These are phyloP conservation scores for Anoura caudifer DNA, from an alignment of 2,113 vertebrate species.

Conservation along the genomic window DNA sequence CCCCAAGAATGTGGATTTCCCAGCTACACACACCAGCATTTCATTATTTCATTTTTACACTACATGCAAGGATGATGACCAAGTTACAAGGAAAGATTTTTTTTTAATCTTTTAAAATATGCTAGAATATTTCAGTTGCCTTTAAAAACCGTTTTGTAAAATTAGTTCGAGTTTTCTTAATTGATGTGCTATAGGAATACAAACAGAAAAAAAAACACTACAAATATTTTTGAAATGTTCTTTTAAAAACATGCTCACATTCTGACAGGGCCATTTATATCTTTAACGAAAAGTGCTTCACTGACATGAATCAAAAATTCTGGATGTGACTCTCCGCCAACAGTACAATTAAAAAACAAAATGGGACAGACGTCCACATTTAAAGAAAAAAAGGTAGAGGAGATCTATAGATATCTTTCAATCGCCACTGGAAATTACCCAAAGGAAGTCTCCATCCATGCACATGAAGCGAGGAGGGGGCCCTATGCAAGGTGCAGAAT, in stretches of 20 bases:
- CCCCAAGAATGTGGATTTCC: slow-evolving; percentile 23
- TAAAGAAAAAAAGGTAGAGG: background rate
- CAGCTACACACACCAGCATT: background rate
- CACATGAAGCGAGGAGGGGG: background rate
- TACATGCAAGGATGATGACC: background rate
- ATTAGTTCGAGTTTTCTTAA: slow-evolving; percentile 20
- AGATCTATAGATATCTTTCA: slow-evolving; percentile 5
- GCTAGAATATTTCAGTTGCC: background rate
- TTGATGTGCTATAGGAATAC: background rate
- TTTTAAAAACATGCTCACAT: slow-evolving; percentile 19
- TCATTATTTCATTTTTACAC: slow-evolving; percentile 23
- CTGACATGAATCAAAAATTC: background rate
- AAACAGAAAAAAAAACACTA: background rate
- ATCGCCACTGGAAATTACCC: background rate
- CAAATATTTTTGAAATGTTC: slow-evolving; percentile 25
- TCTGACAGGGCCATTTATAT: slow-evolving; percentile 13
- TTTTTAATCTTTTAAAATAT: background rate
- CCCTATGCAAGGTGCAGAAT: background rate
- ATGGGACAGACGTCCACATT: background rate
- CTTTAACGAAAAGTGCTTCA: slow-evolving; percentile 2
- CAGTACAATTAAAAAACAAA: background rate
- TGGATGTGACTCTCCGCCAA: background rate
- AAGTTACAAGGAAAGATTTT: background rate
- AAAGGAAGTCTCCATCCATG: background rate
- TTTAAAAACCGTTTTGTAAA: slow-evolving; percentile 35